Evolutionary conservation across 1,140 invertebrate genomes (phyloP).

Genomic region (Vollenhovia emeryi): DNA sequence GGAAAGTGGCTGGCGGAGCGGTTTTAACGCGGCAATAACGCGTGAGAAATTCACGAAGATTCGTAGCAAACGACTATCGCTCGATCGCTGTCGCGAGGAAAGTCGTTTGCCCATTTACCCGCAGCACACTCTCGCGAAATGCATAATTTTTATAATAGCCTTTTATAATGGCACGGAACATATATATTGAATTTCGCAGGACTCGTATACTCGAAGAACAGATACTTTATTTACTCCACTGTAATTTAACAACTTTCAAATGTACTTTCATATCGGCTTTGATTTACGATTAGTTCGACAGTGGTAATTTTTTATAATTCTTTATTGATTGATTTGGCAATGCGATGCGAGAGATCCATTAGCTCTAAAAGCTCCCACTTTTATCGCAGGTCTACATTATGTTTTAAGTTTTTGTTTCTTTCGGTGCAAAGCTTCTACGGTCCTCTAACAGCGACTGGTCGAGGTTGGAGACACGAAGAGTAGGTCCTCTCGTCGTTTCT

Average conservation of each 20-base stretch:
- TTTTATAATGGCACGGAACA: too few relatives aligned
- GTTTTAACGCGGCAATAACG: background rate
- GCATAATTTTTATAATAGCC: background rate
- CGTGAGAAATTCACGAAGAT: constrained; percentile 9
- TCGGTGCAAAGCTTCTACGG: background rate
- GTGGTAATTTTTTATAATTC: background rate
- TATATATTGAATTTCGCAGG: background rate
- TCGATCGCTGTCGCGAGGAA: constrained; percentile 9
- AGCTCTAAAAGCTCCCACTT: background rate
- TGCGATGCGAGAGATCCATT: background rate
- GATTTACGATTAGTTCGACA: background rate
- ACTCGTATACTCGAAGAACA: too few relatives aligned
- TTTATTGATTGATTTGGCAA: background rate
- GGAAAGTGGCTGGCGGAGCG: background rate
- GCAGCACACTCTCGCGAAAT: background rate
- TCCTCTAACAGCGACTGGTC: background rate
- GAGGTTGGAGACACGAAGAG: background rate
- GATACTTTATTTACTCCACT: background rate
- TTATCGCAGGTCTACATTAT: too few relatives aligned
- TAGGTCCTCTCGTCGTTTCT: background rate
- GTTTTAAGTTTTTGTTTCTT: background rate
- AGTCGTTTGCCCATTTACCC: constrained; percentile 31
- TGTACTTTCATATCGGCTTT: background rate
- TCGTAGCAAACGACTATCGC: background rate
- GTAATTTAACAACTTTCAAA: background rate